Evolutionary conservation across 64 coral and sea anemone species (phyloP), one percentile per base, ranked within the genome.

Genomic region (Montipora foliosa): DNA sequence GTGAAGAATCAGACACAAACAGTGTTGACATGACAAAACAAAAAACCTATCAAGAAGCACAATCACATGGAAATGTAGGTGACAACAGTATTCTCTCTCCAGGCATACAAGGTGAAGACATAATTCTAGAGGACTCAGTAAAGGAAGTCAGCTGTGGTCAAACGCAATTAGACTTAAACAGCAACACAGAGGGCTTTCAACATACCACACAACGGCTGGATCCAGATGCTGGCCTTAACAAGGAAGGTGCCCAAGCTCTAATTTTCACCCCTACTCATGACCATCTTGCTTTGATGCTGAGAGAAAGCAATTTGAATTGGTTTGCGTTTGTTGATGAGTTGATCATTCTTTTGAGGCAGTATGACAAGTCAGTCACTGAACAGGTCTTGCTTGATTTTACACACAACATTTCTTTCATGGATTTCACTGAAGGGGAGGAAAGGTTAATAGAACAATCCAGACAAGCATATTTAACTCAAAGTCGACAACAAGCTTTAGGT

Each of bases 291-390:
- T 50, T 89, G 61, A 89, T 89, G 87, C 49, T 89, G 48, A 55
- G 74, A 77, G 74, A 89, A 24, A 89, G 76, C 12, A 89, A 78
- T 37, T 59, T 89, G 14, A 89, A 89, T 77, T 89, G 87, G 87
- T 88, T 88, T 88, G 22, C 44, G 2, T 88, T 88, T 88, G 85
- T 74, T 88, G 71, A 69, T 47, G 85, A 88, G 49, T 69, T 88
- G 44, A 25, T 73, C 3, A 8, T 73, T 53, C 69, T 74, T 22
- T 73, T 88, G 85, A 70, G 49, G 48, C 85, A 88, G 49, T 88
- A 51, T 49, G 9, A 74, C 12, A 48, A 13, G 0, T 62, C 45
- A 79, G 68, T 88, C 19, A 50, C 52, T 24, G 69, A 88, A 53
- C 85, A 88, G 46, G 66, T 47, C 69, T 74, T 88, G 20, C 60